These are phyloP conservation scores for Xestia c-nigrum DNA, from an alignment of 2,888 invertebrate genomes.

Conservation along the genomic window DNA sequence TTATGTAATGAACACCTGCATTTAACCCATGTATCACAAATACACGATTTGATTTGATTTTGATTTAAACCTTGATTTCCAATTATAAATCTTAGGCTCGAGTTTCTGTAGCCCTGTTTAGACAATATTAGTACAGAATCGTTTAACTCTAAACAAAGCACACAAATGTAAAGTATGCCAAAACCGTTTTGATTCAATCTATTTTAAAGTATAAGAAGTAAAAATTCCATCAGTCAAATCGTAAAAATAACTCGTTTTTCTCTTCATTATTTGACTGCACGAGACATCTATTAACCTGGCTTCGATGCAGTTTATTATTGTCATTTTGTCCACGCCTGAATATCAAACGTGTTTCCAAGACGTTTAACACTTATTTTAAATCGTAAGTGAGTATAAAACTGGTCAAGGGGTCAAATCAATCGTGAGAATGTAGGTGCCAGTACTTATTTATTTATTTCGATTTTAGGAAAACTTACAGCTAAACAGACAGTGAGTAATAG, in stretches of 20 bases:
- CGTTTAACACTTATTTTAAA: conserved; percentile 22
- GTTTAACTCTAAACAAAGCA: too few species aligned
- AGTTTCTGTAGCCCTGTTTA: too few species aligned
- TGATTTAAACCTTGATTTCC: too few species aligned
- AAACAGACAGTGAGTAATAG: too few species aligned
- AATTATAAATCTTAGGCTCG: too few species aligned
- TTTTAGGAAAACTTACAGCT: too few species aligned
- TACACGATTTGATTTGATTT: too few species aligned
- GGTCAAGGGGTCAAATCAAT: conserved; percentile 2
- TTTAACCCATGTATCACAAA: too few species aligned
- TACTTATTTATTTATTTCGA: too few species aligned
- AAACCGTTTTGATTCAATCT: not conserved
- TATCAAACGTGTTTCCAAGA: not conserved
- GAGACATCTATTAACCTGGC: not conserved
- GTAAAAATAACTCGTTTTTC: not conserved
- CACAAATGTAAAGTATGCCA: too few species aligned
- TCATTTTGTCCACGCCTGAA: not conserved
- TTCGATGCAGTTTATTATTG: conserved; percentile 7
- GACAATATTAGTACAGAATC: too few species aligned
- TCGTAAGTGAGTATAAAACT: not conserved
- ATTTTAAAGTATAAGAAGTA: not conserved
- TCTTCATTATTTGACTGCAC: not conserved
- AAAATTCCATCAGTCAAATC: not conserved
- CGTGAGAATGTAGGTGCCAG: not conserved
- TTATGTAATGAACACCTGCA: too few species aligned